Evolutionary conservation across 2,888 invertebrate genomes (phyloP).

Genomic region (Leucophenga montana): DNA sequence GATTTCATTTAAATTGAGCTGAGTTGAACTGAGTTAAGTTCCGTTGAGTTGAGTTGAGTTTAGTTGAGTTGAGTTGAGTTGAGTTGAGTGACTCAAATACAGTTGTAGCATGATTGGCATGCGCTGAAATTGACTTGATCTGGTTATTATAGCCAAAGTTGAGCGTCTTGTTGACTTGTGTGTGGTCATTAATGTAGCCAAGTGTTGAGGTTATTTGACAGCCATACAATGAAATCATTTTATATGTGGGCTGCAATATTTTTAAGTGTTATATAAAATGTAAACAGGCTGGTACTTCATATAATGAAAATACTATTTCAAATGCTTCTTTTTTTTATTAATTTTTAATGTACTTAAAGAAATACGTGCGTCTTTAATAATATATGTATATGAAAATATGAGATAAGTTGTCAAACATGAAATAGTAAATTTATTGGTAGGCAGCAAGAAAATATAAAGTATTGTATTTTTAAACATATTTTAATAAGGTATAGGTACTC

Average conservation of each 20-base stretch:
- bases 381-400: too few relatives aligned
- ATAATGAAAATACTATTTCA: not conserved
- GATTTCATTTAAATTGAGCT: too few relatives aligned
- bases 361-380: not conserved
- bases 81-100: not conserved
- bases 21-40: not conserved
- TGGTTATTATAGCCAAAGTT: not conserved
- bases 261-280: not conserved
- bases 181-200: conserved; percentile 8
- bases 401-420: conserved; percentile 14
- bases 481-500: too few relatives aligned
- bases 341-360: not conserved
- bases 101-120: conserved; percentile 1
- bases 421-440: not conserved
- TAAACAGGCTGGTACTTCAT: not conserved
- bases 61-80: not conserved
- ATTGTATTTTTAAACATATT: too few relatives aligned
- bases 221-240: conserved; percentile 6
- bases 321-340: not conserved
- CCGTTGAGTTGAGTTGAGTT: not conserved
- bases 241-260: conserved; percentile 4
- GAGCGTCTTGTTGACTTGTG: not conserved
- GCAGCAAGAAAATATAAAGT: not conserved
- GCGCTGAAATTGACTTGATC: conserved; percentile 4
- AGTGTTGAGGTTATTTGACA: conserved; percentile 14